Evolutionary conservation across 2,797 vertebrate species (phyloP).

Genomic region (Mallotus villosus): DNA sequence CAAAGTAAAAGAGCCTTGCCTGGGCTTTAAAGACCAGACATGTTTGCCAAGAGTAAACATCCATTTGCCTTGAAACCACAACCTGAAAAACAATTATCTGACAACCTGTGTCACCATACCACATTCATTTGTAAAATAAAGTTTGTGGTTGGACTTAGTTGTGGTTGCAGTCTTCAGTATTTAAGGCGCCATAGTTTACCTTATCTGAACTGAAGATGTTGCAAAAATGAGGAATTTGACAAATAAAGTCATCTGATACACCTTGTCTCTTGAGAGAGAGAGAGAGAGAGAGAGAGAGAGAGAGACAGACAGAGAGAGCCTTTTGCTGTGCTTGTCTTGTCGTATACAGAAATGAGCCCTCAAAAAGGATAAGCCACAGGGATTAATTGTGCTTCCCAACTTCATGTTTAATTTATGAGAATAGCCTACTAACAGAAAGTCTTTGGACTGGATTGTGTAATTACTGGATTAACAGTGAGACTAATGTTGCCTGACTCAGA

Average conservation of each 20-base stretch:
- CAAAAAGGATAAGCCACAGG: constrained; percentile 53
- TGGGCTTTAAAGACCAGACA: constrained; percentile 51
- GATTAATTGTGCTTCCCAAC: constrained; percentile 49
- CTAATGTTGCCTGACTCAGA: constrained; percentile 41
- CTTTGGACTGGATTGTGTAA: constrained; percentile 54
- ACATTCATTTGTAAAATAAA: constrained; percentile 39
- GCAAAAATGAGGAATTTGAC: constrained; percentile 20
- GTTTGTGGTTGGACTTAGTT: constrained; percentile 14
- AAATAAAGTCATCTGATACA: constrained; percentile 50
- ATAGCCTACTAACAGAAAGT: constrained; percentile 38
- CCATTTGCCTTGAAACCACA: constrained; percentile 34
- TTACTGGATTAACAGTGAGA: constrained; percentile 64
- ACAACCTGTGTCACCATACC: constrained; percentile 44
- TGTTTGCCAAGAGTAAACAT: constrained; percentile 53
- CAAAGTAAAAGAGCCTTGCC: constrained; percentile 46
- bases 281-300: constrained; percentile 70
- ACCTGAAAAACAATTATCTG: constrained; percentile 40
- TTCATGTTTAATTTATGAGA: constrained; percentile 58
- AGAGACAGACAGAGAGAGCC: constrained; percentile 60
- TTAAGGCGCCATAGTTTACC: constrained; percentile 17
- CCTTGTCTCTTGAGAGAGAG: constrained; percentile 35
- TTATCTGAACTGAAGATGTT: background rate
- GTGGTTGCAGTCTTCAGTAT: no score
- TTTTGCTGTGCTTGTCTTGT: constrained; percentile 59
- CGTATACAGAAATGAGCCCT: constrained; percentile 60